phyloP scores from a whole-genome alignment of 2,888 invertebrate species.

The Lacanobia wlatinum region DNA sequence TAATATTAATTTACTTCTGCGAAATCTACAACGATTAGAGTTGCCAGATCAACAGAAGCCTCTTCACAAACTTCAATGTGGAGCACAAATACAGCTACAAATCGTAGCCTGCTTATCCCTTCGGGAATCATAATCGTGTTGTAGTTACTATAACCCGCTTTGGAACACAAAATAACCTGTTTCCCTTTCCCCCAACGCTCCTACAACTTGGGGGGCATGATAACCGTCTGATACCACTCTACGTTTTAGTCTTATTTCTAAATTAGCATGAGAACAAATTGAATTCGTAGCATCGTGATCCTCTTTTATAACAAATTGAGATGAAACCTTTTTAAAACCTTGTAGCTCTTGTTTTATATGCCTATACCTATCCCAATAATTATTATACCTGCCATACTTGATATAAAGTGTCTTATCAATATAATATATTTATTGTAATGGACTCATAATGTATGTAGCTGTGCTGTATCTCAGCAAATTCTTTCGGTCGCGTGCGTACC shows the following conservation, averaged over 20 bases:
- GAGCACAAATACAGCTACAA: conserved; percentile 31
- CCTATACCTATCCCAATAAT: conserved; percentile 22
- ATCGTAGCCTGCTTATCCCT: conserved; percentile 51
- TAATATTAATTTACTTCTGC: not conserved
- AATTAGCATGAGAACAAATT: conserved; percentile 68
- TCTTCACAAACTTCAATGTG: conserved; percentile 13
- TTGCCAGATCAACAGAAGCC: conserved; percentile 1
- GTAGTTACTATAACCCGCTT: conserved; percentile 51
- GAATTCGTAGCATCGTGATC: conserved; percentile 50
- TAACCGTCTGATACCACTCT: conserved; percentile 59
- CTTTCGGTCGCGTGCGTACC: conserved; percentile 44
- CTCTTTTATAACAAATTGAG: conserved; percentile 39
- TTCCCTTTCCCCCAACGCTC: conserved; percentile 61
- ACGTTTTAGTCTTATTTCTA: conserved; percentile 64
- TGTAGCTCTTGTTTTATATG: conserved; percentile 17
- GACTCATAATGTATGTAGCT: conserved; percentile 33
- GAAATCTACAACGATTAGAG: not conserved
- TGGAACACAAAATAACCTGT: conserved; percentile 63
- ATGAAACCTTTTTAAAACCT: conserved; percentile 27
- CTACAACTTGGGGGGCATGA: conserved; percentile 66
- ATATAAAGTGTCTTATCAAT: conserved; percentile 29
- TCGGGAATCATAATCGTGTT: conserved; percentile 54
- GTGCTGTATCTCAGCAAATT: conserved; percentile 24
- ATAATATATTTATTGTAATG: conserved; percentile 35
- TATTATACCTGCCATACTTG: conserved; percentile 19